Evolutionary conservation across 2,888 invertebrate species (phyloP).

Genomic region (Heliothis peltigera): DNA sequence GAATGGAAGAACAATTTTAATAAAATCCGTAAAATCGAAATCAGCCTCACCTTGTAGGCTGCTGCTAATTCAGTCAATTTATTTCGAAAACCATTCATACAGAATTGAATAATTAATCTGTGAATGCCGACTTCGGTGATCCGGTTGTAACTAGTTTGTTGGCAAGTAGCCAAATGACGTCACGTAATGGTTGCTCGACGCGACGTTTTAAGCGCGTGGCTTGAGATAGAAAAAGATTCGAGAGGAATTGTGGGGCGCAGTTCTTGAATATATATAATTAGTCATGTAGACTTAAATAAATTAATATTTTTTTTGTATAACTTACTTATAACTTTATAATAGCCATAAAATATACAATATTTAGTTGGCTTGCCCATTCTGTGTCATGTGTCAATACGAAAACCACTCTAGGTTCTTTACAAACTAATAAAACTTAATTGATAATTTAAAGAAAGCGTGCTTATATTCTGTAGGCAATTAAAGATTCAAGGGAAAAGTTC

Average conservation of each 20-base stretch:
- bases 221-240: constrained; percentile 18
- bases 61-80: constrained; percentile 12
- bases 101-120: constrained; percentile 41
- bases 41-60: not conserved
- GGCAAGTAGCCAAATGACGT: constrained; percentile 67
- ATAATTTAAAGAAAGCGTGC: too few species aligned
- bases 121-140: constrained; percentile 36
- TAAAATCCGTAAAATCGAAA: not conserved
- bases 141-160: constrained; percentile 59
- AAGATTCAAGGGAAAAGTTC: too few species aligned
- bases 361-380: too few species aligned
- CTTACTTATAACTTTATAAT: too few species aligned
- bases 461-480: too few species aligned
- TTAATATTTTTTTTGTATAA: too few species aligned
- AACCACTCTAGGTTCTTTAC: too few species aligned
- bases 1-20: not conserved
- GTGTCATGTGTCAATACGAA: too few species aligned
- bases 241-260: constrained; percentile 10
- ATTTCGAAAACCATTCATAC: constrained; percentile 43
- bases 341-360: too few species aligned
- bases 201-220: constrained; percentile 8
- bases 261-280: not conserved
- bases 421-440: too few species aligned
- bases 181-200: constrained; percentile 33
- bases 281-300: not conserved